Evolutionary conservation across 2,113 vertebrate genomes (phyloP), one percentile per base, ranked within the genome.

Genomic region (Micromys minutus): DNA sequence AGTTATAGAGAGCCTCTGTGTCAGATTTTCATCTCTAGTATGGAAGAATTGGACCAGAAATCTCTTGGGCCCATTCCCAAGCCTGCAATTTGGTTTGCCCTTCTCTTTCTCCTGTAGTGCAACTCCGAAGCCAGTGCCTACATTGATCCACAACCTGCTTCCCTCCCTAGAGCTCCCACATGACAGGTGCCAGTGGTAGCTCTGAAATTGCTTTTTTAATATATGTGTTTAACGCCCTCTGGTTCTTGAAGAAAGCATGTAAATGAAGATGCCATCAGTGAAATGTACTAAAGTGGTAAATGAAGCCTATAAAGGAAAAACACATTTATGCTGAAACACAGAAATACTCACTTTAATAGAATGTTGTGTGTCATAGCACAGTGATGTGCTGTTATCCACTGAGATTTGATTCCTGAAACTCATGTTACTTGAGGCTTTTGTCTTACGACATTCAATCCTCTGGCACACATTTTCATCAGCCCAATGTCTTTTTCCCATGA

Each of bases 341-440:
- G 45, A 5, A 7, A 57, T 80, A 84, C 84, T 75, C 36, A 75
- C 77, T 96, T 88, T 89, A 61, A 42, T 65, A 29, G 36, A 50
- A 17, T 42, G 81, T 86, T 77, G 16, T 89, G 16, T 79, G 31
- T 63, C 45, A 55, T 11, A 31, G 57, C 29, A 7, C 29, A 7
- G 36, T 31, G 15, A 21, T 42, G 1, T 79, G 45, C 31, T 65
- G n/a, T 89, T 39, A 94, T 65, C 22, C 42, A 31, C 81, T 34
- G 81, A 72, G n/a, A 83, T 52, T 79, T 71, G 61, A 10, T 92
- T 94, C 36, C 55, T 93, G 42, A 93, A 87, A 39, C 42, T 76
- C 39, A 0, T 42, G 2, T 75, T 92, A 34, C 71, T 87, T 26
- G n/a, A 67, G 42, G 10, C 34, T 93, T 94, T 91, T 65, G 65